These are phyloP conservation scores for Axinella damicornis DNA, from an alignment of 37 sponge, comb jelly and placozoan genomes.

Conservation along the genomic window DNA sequence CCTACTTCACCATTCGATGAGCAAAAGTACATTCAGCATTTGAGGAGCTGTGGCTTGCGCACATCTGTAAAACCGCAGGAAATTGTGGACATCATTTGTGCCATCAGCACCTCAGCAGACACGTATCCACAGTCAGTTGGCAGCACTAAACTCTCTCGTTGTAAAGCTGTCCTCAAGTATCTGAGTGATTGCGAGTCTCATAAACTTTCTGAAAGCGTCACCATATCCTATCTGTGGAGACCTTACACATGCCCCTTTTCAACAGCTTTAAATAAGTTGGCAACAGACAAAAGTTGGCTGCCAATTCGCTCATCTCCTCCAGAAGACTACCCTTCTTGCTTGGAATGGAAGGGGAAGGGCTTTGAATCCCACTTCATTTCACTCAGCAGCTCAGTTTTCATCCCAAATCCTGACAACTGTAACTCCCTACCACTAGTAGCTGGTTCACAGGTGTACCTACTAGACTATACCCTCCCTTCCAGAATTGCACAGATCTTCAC, in stretches of 20 bases:
- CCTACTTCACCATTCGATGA: slow-evolving; percentile 31
- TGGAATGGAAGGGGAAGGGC: slow-evolving; percentile 53
- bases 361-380: slow-evolving; percentile 36
- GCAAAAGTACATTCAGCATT: neutral
- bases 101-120: neutral
- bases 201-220: neutral
- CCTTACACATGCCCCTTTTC: neutral
- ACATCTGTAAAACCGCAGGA: slow-evolving; percentile 34
- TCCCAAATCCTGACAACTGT: neutral
- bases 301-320: slow-evolving; percentile 40
- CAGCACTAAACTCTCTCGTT: slow-evolving; percentile 6
- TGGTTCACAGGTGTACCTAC: slow-evolving; percentile 58
- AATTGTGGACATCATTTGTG: slow-evolving; percentile 31
- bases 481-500: neutral
- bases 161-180: slow-evolving; percentile 44
- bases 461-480: neutral
- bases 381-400: neutral
- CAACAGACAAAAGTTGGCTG: slow-evolving; percentile 32
- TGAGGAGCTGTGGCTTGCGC: slow-evolving; percentile 29
- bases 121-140: slow-evolving; percentile 14
- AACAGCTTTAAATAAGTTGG: slow-evolving; percentile 2
- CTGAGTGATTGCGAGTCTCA: neutral
- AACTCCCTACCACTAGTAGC: neutral
- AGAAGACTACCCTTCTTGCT: slow-evolving; percentile 21
- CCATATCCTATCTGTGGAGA: neutral